Evolutionary conservation across 92 coral and sea anemone genomes (phyloP).

Genomic region (Parazoanthus atlanticus): DNA sequence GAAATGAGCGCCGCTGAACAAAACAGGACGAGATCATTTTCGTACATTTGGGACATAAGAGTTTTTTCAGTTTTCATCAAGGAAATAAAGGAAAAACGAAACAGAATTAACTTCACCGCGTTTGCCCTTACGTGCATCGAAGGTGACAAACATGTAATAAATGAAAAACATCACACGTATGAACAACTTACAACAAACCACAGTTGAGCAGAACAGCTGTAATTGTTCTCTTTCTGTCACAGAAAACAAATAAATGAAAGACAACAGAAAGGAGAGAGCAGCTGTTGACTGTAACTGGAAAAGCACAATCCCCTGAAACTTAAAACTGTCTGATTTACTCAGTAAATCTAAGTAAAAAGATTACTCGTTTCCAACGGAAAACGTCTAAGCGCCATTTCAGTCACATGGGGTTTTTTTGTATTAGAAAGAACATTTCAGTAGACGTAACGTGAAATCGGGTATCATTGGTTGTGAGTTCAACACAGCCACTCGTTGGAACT

Average conservation of each 20-base stretch:
- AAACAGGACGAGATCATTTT: too few relatives aligned
- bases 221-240: background rate
- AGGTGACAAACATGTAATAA: background rate
- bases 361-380: background rate
- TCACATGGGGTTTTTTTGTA: background rate
- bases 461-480: background rate
- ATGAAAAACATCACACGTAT: background rate
- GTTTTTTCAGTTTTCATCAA: too few relatives aligned
- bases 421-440: background rate
- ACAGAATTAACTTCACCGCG: background rate
- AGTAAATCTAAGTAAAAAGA: background rate
- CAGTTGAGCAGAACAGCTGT: slow-evolving; percentile 22
- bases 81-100: background rate
- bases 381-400: background rate
- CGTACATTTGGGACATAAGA: too few relatives aligned
- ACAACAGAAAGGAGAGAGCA: background rate
- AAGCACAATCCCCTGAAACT: background rate
- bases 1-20: background rate
- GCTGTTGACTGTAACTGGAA: slow-evolving; percentile 5
- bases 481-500: background rate
- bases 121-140: background rate
- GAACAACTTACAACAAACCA: slow-evolving; percentile 20
- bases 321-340: background rate
- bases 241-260: slow-evolving; percentile 8
- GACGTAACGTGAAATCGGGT: background rate